These are phyloP conservation scores for Danio aesculapii DNA, from an alignment of 2,797 vertebrate genomes.

Conservation along the genomic window DNA sequence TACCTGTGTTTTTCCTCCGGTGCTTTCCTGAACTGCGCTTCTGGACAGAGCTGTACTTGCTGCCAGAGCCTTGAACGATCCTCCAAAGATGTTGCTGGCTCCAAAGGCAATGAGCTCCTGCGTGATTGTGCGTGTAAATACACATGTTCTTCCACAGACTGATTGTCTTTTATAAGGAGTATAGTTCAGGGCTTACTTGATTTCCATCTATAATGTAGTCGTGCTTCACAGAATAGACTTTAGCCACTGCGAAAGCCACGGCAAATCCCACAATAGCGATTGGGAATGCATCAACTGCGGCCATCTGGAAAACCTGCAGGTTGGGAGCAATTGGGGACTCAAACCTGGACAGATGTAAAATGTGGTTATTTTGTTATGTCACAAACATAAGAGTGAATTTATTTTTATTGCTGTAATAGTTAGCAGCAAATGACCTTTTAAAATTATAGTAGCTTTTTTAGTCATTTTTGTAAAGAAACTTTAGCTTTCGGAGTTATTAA, in stretches of 20 bases:
- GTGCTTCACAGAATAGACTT: constrained; percentile 92
- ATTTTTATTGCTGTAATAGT: neutral
- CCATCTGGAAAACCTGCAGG: constrained; percentile 75
- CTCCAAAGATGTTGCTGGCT: constrained; percentile 89
- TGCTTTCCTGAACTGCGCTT: constrained; percentile 94
- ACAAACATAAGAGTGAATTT: neutral
- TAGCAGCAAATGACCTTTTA: neutral
- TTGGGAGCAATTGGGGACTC: constrained; percentile 82
- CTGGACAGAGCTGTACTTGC: constrained; percentile 93
- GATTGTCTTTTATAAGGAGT: neutral
- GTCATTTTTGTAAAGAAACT: no score
- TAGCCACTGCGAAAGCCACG: constrained; percentile 92
- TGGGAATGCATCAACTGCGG: constrained; percentile 83
- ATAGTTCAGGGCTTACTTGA: constrained; percentile 79
- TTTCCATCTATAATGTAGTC: constrained; percentile 92
- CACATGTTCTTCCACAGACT: neutral
- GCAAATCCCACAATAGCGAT: constrained; percentile 93
- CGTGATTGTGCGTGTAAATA: neutral
- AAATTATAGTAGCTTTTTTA: neutral
- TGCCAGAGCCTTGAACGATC: constrained; percentile 89
- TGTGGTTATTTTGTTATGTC: constrained; percentile 8
- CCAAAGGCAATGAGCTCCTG: constrained; percentile 96
- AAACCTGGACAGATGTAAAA: constrained; percentile 72
- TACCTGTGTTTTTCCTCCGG: constrained; percentile 98
- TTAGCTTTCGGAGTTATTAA: no score